Evolutionary conservation across 1,140 invertebrate genomes (phyloP), one percentile per base, ranked within the genome.

Genomic region (Nephila pilipes): DNA sequence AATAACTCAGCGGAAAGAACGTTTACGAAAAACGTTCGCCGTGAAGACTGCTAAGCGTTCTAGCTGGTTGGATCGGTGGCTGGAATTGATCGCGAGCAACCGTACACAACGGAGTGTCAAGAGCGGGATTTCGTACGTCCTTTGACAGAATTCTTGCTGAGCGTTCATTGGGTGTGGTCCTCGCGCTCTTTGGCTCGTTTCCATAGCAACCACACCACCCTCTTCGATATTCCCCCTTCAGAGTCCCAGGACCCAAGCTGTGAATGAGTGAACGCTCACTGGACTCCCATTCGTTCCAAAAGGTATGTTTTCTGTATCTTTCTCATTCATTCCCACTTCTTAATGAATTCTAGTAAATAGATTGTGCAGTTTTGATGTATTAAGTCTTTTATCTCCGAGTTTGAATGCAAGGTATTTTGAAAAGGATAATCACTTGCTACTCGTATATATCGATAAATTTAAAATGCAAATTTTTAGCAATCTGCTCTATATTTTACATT

Each of bases 91-190:
- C 69, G 69, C 29, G 14, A 18, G 29, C 29, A 29, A 36, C 63
- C 14, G 65, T 14, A 36, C 18, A 32, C 69, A 75, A 32, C 38
- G 29, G 55, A 85, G 55, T 38, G 16, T 29, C 54, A 57, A 57
- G 83, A 85, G 83, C 83, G 22, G 46, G 38, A 79, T 89, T 89
- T 79, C 46, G 65, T 89, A 46, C 65, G 87, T 69, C 87, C 69
- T 89, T 36, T 89, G 46, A 79, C 25, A 55, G 69, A 89, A 89
- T 89, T 65, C 29, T 90, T 81, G 46, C 75, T 57, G 88, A 29
- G 25, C 88, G 46, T 75, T 90, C 55, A 80, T 90, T 80, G 88
- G 88, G 88, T 90, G 88, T 90, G 88, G 88, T 90, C 88, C 88
- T 90, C 88, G 75, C 54, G 88, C 69, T 90, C 88, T 90, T 81